Evolutionary conservation across 2,113 vertebrate species (phyloP), one percentile per base, ranked within the genome.

Genomic region (Phrynosoma platyrhinos): DNA sequence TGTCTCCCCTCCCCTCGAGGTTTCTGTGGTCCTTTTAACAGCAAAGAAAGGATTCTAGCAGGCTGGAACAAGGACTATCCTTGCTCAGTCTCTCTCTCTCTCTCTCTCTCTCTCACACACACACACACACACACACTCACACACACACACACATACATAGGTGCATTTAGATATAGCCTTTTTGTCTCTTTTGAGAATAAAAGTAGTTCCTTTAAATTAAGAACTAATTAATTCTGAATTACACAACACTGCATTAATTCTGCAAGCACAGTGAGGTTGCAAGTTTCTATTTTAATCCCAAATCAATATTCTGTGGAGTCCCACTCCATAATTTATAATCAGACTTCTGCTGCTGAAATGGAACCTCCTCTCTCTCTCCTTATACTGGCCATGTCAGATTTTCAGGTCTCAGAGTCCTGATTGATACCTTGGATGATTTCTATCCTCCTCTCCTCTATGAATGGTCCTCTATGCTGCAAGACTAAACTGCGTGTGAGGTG

Each of bases 141-240:
- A 62, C 58, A 62, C 58, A 62, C 58, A 62, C 13, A 62, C 13
- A 18, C 58, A 18, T 2, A 20, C 58, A 62, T 62, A 62, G 13
- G 58, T 16, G 18, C 14, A 62, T 18, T 18, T 18, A 62, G 2
- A 16, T 16, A 62, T 16, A 62, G 58, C 58, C 58, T 18, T 9
- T 58, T 9, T 58, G 58, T 62, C 18, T 62, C 58, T 62, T 62
- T 62, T 16, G 64, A 36, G 27, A 10, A 76, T 42, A 25, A 76
- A 72, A 77, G 66, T 20, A 66, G 0, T 42, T 12, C 30, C 64
- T 85, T 68, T 20, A 69, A 25, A 30, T 20, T 20, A 23, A n/a
- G n/a, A 85, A 85, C 84, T 85, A 84, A 53, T 74, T n/a, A 16
- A 72, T 75, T 52, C 23, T 14, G 16, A 36, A 16, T 84, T 71